Conservation (phyloP, 2,888 invertebrate genomes). For the Luffia ferchaultella region DNA sequence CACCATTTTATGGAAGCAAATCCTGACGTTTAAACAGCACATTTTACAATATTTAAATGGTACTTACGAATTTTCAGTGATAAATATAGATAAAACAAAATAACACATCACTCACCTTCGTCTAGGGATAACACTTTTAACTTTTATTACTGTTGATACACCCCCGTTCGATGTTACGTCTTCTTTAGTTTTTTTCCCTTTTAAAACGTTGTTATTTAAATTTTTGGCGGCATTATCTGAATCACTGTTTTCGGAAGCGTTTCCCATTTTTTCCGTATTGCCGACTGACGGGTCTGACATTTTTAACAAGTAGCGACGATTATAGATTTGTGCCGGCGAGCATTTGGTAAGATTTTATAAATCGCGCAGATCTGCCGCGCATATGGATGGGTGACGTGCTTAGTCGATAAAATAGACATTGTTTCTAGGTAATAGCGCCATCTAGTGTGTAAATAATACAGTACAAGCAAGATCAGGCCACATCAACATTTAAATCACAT, state of each 20-base stretch:
- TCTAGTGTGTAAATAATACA: too few relatives aligned
- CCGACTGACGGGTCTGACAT: constrained; percentile 41
- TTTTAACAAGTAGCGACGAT: constrained; percentile 44
- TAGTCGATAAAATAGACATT: constrained; percentile 32
- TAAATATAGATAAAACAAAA: too few relatives aligned
- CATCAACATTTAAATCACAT: too few relatives aligned
- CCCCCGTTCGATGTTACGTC: constrained; percentile 22
- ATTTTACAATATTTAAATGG: too few relatives aligned
- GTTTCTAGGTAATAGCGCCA: constrained; percentile 21
- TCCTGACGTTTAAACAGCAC: too few relatives aligned
- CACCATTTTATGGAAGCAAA: too few relatives aligned
- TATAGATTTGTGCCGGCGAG: constrained; percentile 56
- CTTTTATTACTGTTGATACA: constrained; percentile 41
- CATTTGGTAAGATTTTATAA: constrained; percentile 58
- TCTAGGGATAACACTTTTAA: constrained; percentile 56
- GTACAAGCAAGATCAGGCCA: too few relatives aligned
- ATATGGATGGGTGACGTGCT: constrained; percentile 33
- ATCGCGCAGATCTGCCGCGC: constrained; percentile 60
- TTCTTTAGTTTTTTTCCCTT: constrained; percentile 38
- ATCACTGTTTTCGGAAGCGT: constrained; percentile 25
- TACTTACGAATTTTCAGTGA: too few relatives aligned
- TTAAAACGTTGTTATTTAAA: constrained; percentile 22
- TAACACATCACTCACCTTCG: constrained; percentile 34
- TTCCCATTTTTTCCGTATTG: constrained; percentile 31
- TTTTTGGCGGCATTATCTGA: constrained; percentile 8